A percentile compares a stretch with the other conserved stretches of the same genome.
Evolutionary conservation across 2,797 vertebrate genomes (phyloP).

Genomic region (Salmo trutta): DNA sequence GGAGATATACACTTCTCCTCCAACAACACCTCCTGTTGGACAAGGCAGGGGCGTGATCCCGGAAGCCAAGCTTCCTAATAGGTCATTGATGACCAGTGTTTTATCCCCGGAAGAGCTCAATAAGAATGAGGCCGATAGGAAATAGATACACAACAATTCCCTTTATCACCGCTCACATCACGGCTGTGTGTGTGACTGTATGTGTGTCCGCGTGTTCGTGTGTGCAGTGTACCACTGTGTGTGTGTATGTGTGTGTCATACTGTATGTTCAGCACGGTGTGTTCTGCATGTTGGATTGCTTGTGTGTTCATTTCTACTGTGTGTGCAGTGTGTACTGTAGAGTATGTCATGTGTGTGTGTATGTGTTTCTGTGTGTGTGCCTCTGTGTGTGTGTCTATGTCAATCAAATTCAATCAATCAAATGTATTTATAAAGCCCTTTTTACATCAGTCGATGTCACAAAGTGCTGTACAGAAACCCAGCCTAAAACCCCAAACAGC

Average conservation of each 20-base stretch:
- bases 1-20: constrained; percentile 28
- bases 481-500: too few relatives aligned
- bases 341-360: neutral
- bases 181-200: neutral
- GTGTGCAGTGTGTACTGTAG: neutral
- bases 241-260: neutral
- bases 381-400: neutral
- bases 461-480: too few relatives aligned
- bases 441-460: too few relatives aligned
- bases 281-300: too few relatives aligned
- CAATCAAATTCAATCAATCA: too few relatives aligned
- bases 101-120: constrained; percentile 29
- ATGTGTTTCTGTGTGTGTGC: neutral
- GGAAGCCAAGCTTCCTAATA: constrained; percentile 33
- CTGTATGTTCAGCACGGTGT: too few relatives aligned
- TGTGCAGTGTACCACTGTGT: neutral
- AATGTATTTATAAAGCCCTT: too few relatives aligned
- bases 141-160: constrained; percentile 32
- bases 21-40: constrained; percentile 14
- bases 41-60: constrained; percentile 19
- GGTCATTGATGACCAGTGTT: constrained; percentile 51
- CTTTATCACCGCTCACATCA: constrained; percentile 37
- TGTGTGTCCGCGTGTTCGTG: neutral
- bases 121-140: constrained; percentile 40
- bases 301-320: neutral